phyloP scores from a whole-genome alignment of 2,113 vertebrate species.

The Otolemur garnettii region DNA sequence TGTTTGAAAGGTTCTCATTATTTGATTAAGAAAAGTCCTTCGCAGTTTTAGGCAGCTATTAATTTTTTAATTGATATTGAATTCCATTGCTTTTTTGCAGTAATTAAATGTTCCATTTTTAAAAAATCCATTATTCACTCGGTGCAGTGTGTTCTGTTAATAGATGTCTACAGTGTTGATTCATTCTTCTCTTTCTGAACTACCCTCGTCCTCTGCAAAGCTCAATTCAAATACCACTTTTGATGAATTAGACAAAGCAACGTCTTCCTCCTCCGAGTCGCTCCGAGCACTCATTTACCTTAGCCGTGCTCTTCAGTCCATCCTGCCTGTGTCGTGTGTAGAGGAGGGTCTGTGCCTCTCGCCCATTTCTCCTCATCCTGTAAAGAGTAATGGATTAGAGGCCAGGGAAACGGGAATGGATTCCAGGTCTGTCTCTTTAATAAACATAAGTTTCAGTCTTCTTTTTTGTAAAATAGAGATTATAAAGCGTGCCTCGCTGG shows the following conservation, averaged over 20 bases:
- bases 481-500: neutral
- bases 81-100: constrained; percentile 18
- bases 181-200: constrained; percentile 1
- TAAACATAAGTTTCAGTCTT: neutral
- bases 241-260: neutral
- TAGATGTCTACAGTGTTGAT: neutral
- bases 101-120: neutral
- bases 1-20: constrained; percentile 33
- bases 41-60: neutral
- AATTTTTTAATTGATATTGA: neutral
- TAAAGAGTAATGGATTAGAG: neutral
- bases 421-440: neutral
- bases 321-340: neutral
- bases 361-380: neutral
- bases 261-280: neutral
- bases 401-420: neutral
- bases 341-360: neutral
- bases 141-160: neutral
- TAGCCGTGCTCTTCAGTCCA: neutral
- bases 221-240: constrained; percentile 5
- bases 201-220: constrained; percentile 15
- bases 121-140: neutral
- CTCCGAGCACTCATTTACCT: neutral
- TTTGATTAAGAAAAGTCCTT: neutral
- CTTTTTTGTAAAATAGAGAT: neutral